Percentiles rank a stretch among this genome's conserved stretches.
Evolutionary conservation across 2,888 invertebrate genomes (phyloP).

Genomic region (Eristalis pertinax): DNA sequence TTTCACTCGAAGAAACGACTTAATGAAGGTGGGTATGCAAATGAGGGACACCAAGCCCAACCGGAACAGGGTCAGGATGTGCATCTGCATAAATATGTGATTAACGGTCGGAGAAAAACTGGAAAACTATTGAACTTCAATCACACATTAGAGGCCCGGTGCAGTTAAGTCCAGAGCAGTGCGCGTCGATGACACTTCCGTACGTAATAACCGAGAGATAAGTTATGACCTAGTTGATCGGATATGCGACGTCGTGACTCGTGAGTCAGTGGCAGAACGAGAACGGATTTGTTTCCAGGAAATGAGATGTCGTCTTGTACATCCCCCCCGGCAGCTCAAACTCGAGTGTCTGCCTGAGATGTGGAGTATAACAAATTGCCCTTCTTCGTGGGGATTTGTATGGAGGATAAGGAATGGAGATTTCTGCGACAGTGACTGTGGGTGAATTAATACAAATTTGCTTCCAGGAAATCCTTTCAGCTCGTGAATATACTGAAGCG

Average conservation of each 20-base stretch:
- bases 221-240: conserved; percentile 52
- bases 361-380: conserved; percentile 9
- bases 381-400: background rate
- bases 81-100: conserved; percentile 22
- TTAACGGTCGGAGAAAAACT: background rate
- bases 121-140: background rate
- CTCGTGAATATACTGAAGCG: too few species aligned
- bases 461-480: background rate
- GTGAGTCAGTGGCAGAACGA: conserved; percentile 45
- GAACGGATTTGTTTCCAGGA: conserved; percentile 50
- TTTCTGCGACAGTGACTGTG: background rate
- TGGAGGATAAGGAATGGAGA: background rate
- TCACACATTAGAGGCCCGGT: background rate
- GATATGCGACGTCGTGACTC: conserved; percentile 14
- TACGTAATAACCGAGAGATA: conserved; percentile 49
- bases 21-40: background rate
- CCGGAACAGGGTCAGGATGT: conserved; percentile 35
- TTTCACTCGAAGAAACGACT: background rate
- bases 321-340: background rate
- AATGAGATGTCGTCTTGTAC: conserved; percentile 51
- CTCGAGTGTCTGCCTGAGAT: conserved; percentile 2
- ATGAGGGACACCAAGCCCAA: conserved; percentile 9
- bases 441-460: conserved; percentile 2
- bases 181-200: conserved; percentile 55
- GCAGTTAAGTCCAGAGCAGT: conserved; percentile 15